Percentiles rank a stretch among this genome's conserved stretches.
Conservation (phyloP, 2,113 vertebrate genomes). For the Microtus ochrogaster region DNA sequence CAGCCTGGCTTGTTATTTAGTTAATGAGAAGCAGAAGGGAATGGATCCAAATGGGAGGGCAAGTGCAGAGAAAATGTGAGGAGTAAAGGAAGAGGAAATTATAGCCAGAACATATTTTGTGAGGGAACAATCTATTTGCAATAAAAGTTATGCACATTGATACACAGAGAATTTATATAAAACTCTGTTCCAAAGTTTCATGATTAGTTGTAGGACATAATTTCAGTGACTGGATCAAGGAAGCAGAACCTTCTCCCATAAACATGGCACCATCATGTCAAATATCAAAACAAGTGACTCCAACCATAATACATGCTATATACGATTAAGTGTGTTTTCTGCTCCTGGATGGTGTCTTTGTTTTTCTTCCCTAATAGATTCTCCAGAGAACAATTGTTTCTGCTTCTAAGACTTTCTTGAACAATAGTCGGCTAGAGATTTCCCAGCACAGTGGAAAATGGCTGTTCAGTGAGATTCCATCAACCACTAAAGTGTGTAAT, state of each 20-base stretch:
- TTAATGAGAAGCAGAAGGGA: background rate
- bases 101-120: background rate
- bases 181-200: background rate
- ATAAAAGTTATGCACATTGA: background rate
- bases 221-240: background rate
- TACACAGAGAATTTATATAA: background rate
- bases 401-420: slow-evolving; percentile 26
- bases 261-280: background rate
- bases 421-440: slow-evolving; percentile 3
- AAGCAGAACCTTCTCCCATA: background rate
- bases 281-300: background rate
- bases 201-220: background rate
- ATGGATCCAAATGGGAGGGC: too few species aligned
- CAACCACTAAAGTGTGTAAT: background rate
- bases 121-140: background rate
- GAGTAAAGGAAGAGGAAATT: background rate
- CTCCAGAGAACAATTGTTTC: slow-evolving; percentile 43
- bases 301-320: background rate
- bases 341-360: background rate
- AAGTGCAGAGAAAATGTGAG: background rate
- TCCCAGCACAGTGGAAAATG: background rate
- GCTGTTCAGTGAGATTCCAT: slow-evolving; percentile 7
- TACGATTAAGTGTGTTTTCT: background rate
- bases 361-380: slow-evolving; percentile 38
- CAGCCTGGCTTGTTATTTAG: too few species aligned